Base-by-base conservation (phyloP, 2,113 vertebrate species). In the Lophochroa leadbeateri region DNA sequence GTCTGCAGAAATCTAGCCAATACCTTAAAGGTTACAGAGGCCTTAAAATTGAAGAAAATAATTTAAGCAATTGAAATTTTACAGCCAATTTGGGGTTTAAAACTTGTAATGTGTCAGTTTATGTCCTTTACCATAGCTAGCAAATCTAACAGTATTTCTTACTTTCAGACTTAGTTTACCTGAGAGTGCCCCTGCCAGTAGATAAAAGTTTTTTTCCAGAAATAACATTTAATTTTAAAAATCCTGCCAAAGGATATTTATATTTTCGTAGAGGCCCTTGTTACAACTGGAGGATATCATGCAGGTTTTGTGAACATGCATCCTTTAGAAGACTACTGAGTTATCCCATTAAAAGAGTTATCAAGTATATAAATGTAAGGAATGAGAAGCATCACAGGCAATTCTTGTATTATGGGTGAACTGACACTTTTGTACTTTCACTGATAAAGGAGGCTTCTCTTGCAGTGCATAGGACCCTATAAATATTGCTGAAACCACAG, bases 1-100 rank as follows among this genome's bases (percentile, higher is more conserved):
- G 19, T 90, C 57, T 80, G 76, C 39, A 82, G 52, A 88, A 96
- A 92, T 95, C 58, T 95, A 88, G 65, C 79, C 86, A 77, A 57
- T 57, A 80, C 24, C 31, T 79, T 75, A 82, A 95, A 88, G 44
- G 58, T 93, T 95, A 94, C 93, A 74, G 58, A 78, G 74, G 67
- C 74, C 90, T 63, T 97, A 91, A 96, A 96, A 95, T 44, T 41
- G 80, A 90, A 97, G 89, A 63, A 88, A 89, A 41, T 47, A 90
- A 88, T 55, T 96, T 86, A 78, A 96, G 82, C 65, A 74, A 84
- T 80, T 96, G 83, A 97, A 86, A 88, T 10, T 97, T 98, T 97
- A 97, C 81, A 90, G 75, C 46, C 81, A 84, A 82, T 94, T 78
- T 88, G 88, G 79, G 78, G 82, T 95, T 88, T 90, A 93, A 88